Evolutionary conservation across 2,797 vertebrate species (phyloP).

Genomic region (Botia almorhae): DNA sequence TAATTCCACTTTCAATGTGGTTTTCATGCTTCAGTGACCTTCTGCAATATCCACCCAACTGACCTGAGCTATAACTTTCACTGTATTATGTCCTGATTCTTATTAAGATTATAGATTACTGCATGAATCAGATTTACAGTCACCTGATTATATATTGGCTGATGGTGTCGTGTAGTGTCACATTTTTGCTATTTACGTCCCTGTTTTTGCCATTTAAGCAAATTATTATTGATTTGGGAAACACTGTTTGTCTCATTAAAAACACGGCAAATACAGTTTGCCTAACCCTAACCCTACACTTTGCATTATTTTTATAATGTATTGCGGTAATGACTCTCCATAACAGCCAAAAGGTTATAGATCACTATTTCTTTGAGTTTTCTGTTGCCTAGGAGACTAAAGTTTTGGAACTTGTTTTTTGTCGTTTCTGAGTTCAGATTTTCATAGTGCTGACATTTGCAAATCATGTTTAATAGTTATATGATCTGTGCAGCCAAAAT

Average conservation of each 20-base stretch:
- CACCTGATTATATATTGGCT: slow-evolving; percentile 17
- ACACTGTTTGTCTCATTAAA: slow-evolving; percentile 38
- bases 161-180: slow-evolving; percentile 16
- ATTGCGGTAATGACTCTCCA: neutral
- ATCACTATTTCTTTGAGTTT: neutral
- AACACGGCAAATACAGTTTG: neutral
- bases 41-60: slow-evolving; percentile 12
- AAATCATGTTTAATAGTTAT: neutral
- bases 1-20: slow-evolving; percentile 33
- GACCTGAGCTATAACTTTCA: slow-evolving; percentile 31
- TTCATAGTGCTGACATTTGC: neutral
- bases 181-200: slow-evolving; percentile 44
- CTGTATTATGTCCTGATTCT: slow-evolving; percentile 14
- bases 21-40: slow-evolving; percentile 28
- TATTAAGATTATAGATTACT: slow-evolving; percentile 45
- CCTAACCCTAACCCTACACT: too few relatives aligned
- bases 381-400: neutral
- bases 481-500: neutral
- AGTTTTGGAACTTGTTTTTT: neutral
- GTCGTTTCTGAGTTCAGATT: neutral
- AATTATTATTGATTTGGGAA: slow-evolving; percentile 53
- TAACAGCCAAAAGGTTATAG: neutral
- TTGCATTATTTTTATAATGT: neutral
- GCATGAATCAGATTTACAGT: slow-evolving; percentile 37
- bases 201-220: slow-evolving; percentile 36